Base-by-base conservation (phyloP, 2,113 vertebrate species). In the Lichenostomus cassidix region DNA sequence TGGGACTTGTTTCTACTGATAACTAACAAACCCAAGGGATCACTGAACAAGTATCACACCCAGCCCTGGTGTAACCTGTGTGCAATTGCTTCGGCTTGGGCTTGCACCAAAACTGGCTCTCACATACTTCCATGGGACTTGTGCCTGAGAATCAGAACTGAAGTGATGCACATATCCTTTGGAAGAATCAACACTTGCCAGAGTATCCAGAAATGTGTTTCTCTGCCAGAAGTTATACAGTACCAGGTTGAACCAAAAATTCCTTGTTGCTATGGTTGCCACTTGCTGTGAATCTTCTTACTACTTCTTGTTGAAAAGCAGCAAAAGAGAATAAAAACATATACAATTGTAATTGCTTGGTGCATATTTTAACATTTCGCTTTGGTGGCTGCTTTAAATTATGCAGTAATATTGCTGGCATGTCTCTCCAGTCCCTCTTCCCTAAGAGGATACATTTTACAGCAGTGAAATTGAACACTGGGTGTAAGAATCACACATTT, bases 191-290 rank as follows among this genome's bases (percentile, higher is more conserved):
- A 41, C 50, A 37, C 50, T 85, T 87, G 62, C 74, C 77, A 79
- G 84, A 94, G 50, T 74, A 83, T 64, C 65, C 46, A 70, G 76
- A 96, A 95, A 96, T 59, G 44, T 50, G n/a, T 67, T 89, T 68
- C 71, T 59, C 68, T 91, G 62, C 35, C 88, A 94, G 71, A 92
- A 96, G 86, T 89, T 85, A 53, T 4, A 76, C 41, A 80, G 70
- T 46, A 90, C 47, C 60, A 77, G 42, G 62, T 12, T 87, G 79
- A 89, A 90, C 79, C 3, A 3, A 84, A 92, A 94, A 94, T 90
- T 92, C 68, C 65, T 92, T 84, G 81, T 96, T 95, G 92, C 94
- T 92, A 92, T 92, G 94, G 93, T 87, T 97, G 92, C 92, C 53
- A 42, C 56, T 96, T 59, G 69, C 65, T 96, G 87, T 89, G 82